These are phyloP conservation scores for Acholoe squamosa DNA, from an alignment of 2,888 invertebrate species.

Conservation along the genomic window DNA sequence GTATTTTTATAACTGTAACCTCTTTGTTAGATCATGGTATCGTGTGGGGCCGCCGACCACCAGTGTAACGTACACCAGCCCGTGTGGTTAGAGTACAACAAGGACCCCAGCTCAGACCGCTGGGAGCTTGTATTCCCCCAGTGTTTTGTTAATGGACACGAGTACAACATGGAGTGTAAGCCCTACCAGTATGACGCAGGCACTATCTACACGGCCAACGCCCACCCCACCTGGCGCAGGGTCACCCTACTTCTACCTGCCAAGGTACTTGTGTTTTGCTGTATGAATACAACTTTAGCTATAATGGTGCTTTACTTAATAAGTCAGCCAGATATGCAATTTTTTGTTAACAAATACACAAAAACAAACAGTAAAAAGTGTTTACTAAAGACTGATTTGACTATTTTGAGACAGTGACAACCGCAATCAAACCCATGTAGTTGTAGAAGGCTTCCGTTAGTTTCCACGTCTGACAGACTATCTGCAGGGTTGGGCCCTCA, in stretches of 20 bases:
- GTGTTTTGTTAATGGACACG: constrained; percentile 80
- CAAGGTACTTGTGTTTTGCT: constrained; percentile 74
- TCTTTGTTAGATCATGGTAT: constrained; percentile 77
- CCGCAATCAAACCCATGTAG: too few relatives aligned
- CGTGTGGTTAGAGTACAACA: constrained; percentile 80
- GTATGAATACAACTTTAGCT: background rate
- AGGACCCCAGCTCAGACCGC: constrained; percentile 78
- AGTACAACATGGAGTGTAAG: constrained; percentile 79
- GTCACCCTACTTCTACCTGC: constrained; percentile 81
- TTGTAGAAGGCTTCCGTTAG: too few relatives aligned
- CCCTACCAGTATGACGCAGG: constrained; percentile 81
- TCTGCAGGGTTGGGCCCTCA: too few relatives aligned
- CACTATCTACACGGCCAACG: constrained; percentile 79
- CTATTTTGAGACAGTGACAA: too few relatives aligned
- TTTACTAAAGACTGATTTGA: too few relatives aligned
- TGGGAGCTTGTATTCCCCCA: constrained; percentile 81
- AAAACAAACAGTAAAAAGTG: too few relatives aligned
- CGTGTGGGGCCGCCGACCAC: constrained; percentile 78
- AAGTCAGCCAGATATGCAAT: too few relatives aligned
- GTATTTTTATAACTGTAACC: too few relatives aligned
- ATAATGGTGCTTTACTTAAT: too few relatives aligned
- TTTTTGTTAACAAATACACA: too few relatives aligned
- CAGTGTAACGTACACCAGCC: constrained; percentile 76
- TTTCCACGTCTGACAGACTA: too few relatives aligned
- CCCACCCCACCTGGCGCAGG: constrained; percentile 80